phyloP scores from a whole-genome alignment of 2,797 vertebrate species.

The Mormyrops attenuatus region DNA sequence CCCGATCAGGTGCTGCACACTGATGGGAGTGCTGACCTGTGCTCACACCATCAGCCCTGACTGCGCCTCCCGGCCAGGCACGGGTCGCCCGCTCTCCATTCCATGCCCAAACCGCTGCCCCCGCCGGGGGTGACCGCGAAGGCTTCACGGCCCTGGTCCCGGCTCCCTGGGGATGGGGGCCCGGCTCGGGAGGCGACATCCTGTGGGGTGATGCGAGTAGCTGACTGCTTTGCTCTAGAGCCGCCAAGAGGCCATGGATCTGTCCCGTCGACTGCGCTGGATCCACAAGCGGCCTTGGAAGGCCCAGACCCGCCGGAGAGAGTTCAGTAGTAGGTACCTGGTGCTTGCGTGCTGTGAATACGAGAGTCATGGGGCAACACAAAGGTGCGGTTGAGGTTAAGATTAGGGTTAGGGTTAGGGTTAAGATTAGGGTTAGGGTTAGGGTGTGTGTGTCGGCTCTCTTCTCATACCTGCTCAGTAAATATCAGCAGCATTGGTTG shows the following conservation, averaged over 20 bases:
- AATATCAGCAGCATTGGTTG: background rate
- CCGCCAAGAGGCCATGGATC: slow-evolving; percentile 66
- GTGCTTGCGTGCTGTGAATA: background rate
- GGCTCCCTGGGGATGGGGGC: slow-evolving; percentile 29
- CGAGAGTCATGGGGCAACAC: background rate
- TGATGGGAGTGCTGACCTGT: slow-evolving; percentile 9
- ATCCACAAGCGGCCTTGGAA: slow-evolving; percentile 73
- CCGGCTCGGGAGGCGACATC: slow-evolving; percentile 26
- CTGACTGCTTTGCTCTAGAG: slow-evolving; percentile 23
- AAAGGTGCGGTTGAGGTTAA: background rate
- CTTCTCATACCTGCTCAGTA: background rate
- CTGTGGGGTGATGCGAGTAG: slow-evolving; percentile 29
- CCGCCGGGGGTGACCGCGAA: slow-evolving; percentile 40
- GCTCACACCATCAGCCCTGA: background rate
- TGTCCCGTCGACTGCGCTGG: slow-evolving; percentile 76
- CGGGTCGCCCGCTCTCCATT: slow-evolving; percentile 60
- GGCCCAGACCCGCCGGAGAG: slow-evolving; percentile 57
- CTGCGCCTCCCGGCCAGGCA: slow-evolving; percentile 24
- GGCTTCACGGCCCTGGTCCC: slow-evolving; percentile 29
- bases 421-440: background rate
- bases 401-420: background rate
- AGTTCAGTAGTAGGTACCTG: slow-evolving; percentile 77
- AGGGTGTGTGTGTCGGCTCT: background rate
- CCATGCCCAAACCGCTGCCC: slow-evolving; percentile 67
- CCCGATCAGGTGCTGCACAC: background rate